A percentile compares a stretch with the other conserved stretches of the same genome.
Evolutionary conservation across 2,888 invertebrate species (phyloP).

Genomic region (Brenthis ino): DNA sequence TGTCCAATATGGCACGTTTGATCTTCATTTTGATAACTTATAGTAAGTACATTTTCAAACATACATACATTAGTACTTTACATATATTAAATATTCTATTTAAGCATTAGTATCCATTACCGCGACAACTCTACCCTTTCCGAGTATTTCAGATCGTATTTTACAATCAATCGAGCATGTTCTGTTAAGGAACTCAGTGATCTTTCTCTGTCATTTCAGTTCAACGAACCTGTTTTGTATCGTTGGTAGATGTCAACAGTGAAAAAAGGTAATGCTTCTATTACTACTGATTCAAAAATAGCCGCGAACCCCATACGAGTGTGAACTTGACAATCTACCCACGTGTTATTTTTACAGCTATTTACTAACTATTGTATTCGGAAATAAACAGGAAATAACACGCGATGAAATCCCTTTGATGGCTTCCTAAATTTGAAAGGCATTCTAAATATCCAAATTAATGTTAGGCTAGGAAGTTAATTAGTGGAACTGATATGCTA

Average conservation of each 20-base stretch:
- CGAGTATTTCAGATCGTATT: slow-evolving; percentile 34
- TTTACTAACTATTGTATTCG: slow-evolving; percentile 65
- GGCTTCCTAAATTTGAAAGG: slow-evolving; percentile 34
- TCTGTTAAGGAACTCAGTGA: slow-evolving; percentile 40
- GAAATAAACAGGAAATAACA: slow-evolving; percentile 59
- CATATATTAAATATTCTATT: neutral
- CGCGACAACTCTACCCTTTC: slow-evolving; percentile 22
- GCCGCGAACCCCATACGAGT: slow-evolving; percentile 63
- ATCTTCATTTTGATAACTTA: neutral
- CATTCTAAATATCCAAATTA: slow-evolving; percentile 34
- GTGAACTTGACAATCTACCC: slow-evolving; percentile 78
- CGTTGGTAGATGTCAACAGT: slow-evolving; percentile 47
- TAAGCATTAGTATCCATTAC: slow-evolving; percentile 17
- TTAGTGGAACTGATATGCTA: slow-evolving; percentile 7
- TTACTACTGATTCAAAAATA: slow-evolving; percentile 67
- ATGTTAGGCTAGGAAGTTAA: slow-evolving; percentile 12
- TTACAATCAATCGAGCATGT: slow-evolving; percentile 46
- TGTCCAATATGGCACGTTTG: neutral
- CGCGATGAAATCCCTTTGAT: slow-evolving; percentile 38
- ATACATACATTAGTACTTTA: neutral
- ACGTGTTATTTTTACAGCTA: slow-evolving; percentile 70
- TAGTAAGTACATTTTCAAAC: neutral
- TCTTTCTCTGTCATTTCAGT: slow-evolving; percentile 44
- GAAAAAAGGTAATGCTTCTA: slow-evolving; percentile 69
- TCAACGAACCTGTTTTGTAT: slow-evolving; percentile 47